Conservation (phyloP, 2,797 vertebrate genomes). For the Halcyon leucocephala region DNA sequence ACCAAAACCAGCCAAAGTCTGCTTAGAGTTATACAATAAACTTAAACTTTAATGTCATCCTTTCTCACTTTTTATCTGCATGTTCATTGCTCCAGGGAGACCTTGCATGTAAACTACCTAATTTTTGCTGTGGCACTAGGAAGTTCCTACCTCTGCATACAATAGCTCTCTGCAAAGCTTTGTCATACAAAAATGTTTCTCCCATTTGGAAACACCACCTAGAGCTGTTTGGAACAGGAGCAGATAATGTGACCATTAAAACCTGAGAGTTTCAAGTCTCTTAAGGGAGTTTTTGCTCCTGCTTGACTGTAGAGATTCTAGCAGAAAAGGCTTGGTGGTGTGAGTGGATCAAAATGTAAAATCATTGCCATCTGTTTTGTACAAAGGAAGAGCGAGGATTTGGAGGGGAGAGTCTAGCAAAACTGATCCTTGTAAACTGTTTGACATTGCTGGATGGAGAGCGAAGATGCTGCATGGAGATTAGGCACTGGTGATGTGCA, state of each 20-base stretch:
- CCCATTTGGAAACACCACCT: neutral
- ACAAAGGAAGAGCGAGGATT: neutral
- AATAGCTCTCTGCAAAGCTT: neutral
- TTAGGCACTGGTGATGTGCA: rapidly evolving
- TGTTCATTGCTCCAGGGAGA: neutral
- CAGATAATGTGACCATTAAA: neutral
- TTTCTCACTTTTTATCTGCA: constrained; percentile 10
- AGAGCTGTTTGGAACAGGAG: neutral
- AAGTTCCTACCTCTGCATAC: neutral
- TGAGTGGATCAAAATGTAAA: neutral
- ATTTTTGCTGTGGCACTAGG: constrained; percentile 1
- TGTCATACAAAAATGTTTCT: neutral
- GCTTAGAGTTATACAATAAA: neutral
- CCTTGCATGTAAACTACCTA: neutral
- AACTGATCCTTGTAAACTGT: neutral
- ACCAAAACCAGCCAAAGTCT: neutral
- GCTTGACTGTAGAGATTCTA: neutral
- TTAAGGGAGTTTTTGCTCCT: neutral
- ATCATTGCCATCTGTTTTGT: neutral
- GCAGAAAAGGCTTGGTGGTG: neutral
- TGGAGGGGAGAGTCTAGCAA: neutral
- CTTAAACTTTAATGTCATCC: neutral
- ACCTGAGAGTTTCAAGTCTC: neutral
- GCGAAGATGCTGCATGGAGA: rapidly evolving
- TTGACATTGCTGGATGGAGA: neutral